Conservation (phyloP, 2,113 vertebrate genomes). For the Centrocercus urophasianus region DNA sequence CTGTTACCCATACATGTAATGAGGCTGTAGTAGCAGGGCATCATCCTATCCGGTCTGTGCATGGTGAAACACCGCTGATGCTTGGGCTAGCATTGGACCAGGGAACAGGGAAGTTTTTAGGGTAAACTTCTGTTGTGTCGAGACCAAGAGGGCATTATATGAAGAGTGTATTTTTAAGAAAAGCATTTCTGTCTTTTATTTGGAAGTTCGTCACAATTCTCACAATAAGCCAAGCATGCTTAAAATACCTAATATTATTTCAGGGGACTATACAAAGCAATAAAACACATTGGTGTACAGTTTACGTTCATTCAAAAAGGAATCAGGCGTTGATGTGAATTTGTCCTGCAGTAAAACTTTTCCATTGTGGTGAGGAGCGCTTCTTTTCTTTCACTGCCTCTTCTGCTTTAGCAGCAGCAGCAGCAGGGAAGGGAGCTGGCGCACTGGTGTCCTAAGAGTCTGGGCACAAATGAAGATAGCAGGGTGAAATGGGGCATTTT, state of each 20-base stretch:
- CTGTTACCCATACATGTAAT: background rate
- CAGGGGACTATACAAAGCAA: background rate
- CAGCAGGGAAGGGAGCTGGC: background rate
- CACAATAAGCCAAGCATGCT: background rate
- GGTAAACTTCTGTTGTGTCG: background rate
- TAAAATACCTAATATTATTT: background rate
- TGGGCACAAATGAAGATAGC: background rate
- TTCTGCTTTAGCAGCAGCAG: background rate
- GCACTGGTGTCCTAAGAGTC: background rate
- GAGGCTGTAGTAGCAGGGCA: background rate
- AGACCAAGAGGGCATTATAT: background rate
- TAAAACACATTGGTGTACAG: background rate
- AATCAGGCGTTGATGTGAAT: background rate
- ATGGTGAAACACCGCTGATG: fast-evolving
- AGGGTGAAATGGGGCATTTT: background rate
- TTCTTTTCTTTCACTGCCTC: background rate
- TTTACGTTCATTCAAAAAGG: background rate
- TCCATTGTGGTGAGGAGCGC: background rate
- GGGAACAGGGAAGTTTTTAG: background rate
- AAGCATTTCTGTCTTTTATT: background rate
- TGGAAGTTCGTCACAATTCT: background rate
- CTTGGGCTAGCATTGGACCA: background rate
- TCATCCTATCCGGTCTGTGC: background rate
- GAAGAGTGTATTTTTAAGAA: background rate
- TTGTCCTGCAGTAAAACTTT: background rate